Percentiles rank a stretch among this genome's conserved stretches.
Evolutionary conservation across 2,113 vertebrate species (phyloP).

Genomic region (Damaliscus lunatus): DNA sequence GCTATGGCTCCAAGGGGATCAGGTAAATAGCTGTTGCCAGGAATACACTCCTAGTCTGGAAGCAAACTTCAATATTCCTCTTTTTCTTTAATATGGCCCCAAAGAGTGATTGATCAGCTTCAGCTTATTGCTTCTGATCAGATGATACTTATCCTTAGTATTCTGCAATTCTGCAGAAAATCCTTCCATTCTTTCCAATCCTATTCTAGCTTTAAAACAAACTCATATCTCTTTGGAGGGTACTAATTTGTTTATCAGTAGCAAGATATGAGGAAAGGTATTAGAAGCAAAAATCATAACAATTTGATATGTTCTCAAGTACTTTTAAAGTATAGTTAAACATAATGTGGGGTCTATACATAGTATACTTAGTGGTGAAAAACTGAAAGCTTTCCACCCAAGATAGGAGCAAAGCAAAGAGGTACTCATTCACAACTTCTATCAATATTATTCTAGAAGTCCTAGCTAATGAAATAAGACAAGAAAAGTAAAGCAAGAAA

Average conservation of each 20-base stretch:
- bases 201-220: not conserved
- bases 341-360: not conserved
- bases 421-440: not conserved
- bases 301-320: not conserved
- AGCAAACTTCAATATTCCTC: not conserved
- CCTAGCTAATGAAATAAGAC: not conserved
- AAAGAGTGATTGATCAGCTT: not conserved
- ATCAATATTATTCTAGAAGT: not conserved
- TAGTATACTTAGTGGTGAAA: not conserved
- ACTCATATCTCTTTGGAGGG: not conserved
- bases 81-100: not conserved
- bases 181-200: not conserved
- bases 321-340: not conserved
- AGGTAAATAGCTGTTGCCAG: not conserved
- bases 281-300: not conserved
- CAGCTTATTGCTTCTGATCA: not conserved
- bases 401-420: not conserved
- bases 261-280: not conserved
- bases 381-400: not conserved
- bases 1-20: not conserved
- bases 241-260: not conserved
- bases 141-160: not conserved
- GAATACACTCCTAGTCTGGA: not conserved
- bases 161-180: not conserved
- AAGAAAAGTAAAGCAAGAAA: not conserved